Evolutionary conservation across 1,140 invertebrate species (phyloP), one percentile per base, ranked within the genome.

Genomic region (Nasonia vitripennis): DNA sequence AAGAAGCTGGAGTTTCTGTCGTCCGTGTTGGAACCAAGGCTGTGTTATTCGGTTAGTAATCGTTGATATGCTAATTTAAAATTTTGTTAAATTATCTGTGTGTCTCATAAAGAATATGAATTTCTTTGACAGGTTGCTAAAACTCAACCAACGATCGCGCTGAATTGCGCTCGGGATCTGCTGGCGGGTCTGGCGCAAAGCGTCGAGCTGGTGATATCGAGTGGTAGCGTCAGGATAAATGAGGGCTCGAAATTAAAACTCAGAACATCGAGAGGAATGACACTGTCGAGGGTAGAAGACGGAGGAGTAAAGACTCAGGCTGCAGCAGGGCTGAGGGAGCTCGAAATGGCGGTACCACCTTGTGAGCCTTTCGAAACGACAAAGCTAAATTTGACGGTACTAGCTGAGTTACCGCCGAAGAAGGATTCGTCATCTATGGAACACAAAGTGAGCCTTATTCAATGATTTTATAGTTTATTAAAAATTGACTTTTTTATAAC

Each of bases 401-500:
- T 97, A 55, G 96, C 97, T 4, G 95, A 96, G 85, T 91, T 98
- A 70, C 95, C 96, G 27, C 95, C 96, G 2, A 96, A 95, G 87
- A 95, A 94, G 88, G 95, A 95, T 90, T 90, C 94, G 68, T 94
- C 94, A 88, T 94, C 94, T 62, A 94, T 96, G 90, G 96, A 97
- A 87, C 96, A 97, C 90, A 95, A 96, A 51, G 71, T 87, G 5
- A 37, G 55, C 34, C 14, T 74, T 86, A 34, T 34, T 83, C 2
- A 55, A 75, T 71, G 74, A 20, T 75, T 78, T 86, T 23, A 51
- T 51, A 62, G n/a, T 75, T 81, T 73, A 78, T 74, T 79, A 83
- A 45, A 86, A 62, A 77, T 55, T 82, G 23, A 68, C 45, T 78
- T 31, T 71, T 11, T 5, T 31, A 31, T n/a, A 71, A 34, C 10